Evolutionary conservation across 2,113 vertebrate genomes (phyloP), one percentile per base, ranked within the genome.

Genomic region (Seriola rivoliana): DNA sequence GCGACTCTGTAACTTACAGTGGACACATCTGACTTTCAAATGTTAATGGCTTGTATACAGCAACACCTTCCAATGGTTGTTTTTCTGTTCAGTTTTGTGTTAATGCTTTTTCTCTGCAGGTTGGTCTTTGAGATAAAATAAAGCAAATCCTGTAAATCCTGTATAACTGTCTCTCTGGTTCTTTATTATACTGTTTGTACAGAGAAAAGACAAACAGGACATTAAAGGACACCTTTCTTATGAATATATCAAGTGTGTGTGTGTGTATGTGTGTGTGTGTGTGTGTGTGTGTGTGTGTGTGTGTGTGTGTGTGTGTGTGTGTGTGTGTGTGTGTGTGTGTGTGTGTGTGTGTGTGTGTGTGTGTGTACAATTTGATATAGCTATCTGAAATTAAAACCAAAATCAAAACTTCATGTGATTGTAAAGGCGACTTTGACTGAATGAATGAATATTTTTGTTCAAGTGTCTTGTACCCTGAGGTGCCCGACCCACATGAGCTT

Each of bases 121-220:
- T 74, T 83, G 38, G 4, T 73, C 10, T 50, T 58, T 68, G n/a
- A n/a, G 73, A 79, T 76, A 67, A 76, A 89, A 72, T 68, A 32
- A 82, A 84, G 10, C 0, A 21, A 8, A 50, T n/a, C 2, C 21
- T 42, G 58, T 57, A 2, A 76, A 63, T 81, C 44, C 46, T 71
- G 6, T 55, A 17, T 40, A 44, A 1, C 1, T 77, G 38, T 77
- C 13, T 65, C 46, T 52, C 36, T 71, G 50, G 50, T 64, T 83
- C 4, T 65, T 71, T 64, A 16, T 46, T 23, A 38, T 12, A 0
- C 9, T 64, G 0, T 68, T 44, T 55, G 21, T 29, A 32, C 3
- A 55, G 17, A 59, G 25, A 46, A 73, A 75, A 67, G 8, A 78
- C 16, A 59, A 1, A 44, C 6, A 65, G 48, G 3, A 71, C 23